These are phyloP conservation scores for Mionectes macconnelli DNA, from an alignment of 2,113 vertebrate species.

Conservation along the genomic window DNA sequence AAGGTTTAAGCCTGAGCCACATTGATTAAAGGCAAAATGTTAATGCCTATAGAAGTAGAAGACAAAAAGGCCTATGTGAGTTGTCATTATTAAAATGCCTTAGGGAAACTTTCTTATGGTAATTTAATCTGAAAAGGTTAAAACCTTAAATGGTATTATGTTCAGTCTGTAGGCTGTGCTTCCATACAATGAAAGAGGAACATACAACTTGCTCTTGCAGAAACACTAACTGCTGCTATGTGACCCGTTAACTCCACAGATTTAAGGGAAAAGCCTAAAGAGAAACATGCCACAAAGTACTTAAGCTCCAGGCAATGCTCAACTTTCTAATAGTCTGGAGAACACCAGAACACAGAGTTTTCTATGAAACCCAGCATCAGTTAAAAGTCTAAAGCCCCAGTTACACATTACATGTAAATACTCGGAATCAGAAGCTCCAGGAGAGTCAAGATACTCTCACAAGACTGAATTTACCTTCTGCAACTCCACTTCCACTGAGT, in stretches of 20 bases:
- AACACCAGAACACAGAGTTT: not conserved
- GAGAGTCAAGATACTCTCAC: not conserved
- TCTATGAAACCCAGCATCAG: not conserved
- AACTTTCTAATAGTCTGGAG: not conserved
- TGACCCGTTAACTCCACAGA: conserved; percentile 25
- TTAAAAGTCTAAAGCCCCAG: not conserved
- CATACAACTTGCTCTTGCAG: conserved; percentile 18
- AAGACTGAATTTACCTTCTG: not conserved
- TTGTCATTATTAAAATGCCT: conserved; percentile 65
- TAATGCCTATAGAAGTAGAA: conserved; percentile 52
- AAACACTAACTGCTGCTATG: conserved; percentile 30
- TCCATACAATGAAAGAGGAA: conserved; percentile 20
- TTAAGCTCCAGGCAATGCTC: conserved; percentile 20
- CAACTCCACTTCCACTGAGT: not conserved
- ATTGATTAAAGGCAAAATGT: conserved; percentile 57
- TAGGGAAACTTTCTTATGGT: conserved; percentile 51
- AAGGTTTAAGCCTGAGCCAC: conserved; percentile 51
- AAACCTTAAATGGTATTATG: conserved; percentile 55
- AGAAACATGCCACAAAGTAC: conserved; percentile 46
- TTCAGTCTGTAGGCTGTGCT: not conserved
- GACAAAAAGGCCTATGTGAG: conserved; percentile 65
- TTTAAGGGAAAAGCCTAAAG: conserved; percentile 41
- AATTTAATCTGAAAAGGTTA: conserved; percentile 68
- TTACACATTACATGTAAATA: not conserved
- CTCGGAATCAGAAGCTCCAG: not conserved